A percentile compares a stretch with the other conserved stretches of the same genome.
Evolutionary conservation across 1,140 invertebrate genomes (phyloP).

Genomic region (Bombus ignitus): DNA sequence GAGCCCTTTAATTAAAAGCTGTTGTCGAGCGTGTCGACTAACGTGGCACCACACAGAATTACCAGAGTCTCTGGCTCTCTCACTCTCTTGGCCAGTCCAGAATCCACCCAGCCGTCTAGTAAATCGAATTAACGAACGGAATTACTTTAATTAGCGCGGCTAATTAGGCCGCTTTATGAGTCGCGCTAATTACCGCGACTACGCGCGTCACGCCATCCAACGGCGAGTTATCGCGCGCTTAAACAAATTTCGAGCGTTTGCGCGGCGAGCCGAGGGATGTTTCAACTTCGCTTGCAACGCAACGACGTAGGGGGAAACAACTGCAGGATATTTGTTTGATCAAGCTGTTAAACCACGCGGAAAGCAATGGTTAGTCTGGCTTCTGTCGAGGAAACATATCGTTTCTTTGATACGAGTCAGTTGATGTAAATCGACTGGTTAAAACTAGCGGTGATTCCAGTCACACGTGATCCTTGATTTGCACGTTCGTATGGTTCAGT

Average conservation of each 20-base stretch:
- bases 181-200: slow-evolving; percentile 31
- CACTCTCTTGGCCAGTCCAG: background rate
- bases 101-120: slow-evolving; percentile 27
- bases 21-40: slow-evolving; percentile 1
- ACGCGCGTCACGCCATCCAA: background rate
- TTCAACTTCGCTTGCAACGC: background rate
- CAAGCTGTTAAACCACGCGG: background rate
- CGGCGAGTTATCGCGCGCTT: slow-evolving; percentile 38
- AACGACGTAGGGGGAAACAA: background rate
- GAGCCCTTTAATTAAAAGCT: slow-evolving; percentile 24
- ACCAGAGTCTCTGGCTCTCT: background rate
- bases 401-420: background rate
- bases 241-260: slow-evolving; percentile 42
- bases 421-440: background rate
- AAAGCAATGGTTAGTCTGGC: background rate
- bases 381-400: background rate
- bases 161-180: slow-evolving; percentile 46
- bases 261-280: background rate
- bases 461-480: no score
- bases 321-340: slow-evolving; percentile 3
- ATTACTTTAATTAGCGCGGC: slow-evolving; percentile 48
- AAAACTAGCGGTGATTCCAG: background rate
- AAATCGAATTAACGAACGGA: slow-evolving; percentile 49
- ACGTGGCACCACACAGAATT: background rate
- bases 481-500: background rate